Evolutionary conservation across 2,888 invertebrate species (phyloP).

Genomic region (Monochamus alternatus): DNA sequence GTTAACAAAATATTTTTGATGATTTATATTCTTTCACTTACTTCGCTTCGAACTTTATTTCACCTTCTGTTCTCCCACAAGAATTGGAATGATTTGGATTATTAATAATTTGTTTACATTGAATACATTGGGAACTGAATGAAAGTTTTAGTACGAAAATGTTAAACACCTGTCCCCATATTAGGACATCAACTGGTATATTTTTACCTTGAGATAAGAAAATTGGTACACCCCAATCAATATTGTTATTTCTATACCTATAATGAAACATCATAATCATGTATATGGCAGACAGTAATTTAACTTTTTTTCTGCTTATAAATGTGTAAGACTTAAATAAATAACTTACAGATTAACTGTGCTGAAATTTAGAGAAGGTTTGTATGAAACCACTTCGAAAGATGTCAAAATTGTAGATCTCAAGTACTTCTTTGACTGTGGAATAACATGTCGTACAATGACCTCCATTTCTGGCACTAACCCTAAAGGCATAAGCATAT

Average conservation of each 20-base stretch:
- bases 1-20: too few species aligned
- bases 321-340: not conserved
- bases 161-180: conserved; percentile 43
- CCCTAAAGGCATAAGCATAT: conserved; percentile 52
- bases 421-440: conserved; percentile 52
- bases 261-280: not conserved
- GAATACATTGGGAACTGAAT: not conserved
- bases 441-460: conserved; percentile 48
- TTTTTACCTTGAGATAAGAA: conserved; percentile 42
- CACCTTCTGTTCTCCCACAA: not conserved
- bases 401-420: conserved; percentile 52
- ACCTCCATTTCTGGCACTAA: conserved; percentile 53
- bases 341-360: conserved; percentile 56
- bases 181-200: conserved; percentile 41
- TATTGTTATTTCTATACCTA: conserved; percentile 39
- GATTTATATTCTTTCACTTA: not conserved
- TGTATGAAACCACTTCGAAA: conserved; percentile 52
- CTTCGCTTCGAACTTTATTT: not conserved
- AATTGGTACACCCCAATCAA: conserved; percentile 41
- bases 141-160: conserved; percentile 36
- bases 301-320: too few species aligned
- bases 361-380: conserved; percentile 47
- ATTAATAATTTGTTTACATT: not conserved
- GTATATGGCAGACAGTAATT: too few species aligned
- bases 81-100: not conserved